These are phyloP conservation scores for Lutjanus argentimaculatus DNA, from an alignment of 2,797 vertebrate species.

Conservation along the genomic window DNA sequence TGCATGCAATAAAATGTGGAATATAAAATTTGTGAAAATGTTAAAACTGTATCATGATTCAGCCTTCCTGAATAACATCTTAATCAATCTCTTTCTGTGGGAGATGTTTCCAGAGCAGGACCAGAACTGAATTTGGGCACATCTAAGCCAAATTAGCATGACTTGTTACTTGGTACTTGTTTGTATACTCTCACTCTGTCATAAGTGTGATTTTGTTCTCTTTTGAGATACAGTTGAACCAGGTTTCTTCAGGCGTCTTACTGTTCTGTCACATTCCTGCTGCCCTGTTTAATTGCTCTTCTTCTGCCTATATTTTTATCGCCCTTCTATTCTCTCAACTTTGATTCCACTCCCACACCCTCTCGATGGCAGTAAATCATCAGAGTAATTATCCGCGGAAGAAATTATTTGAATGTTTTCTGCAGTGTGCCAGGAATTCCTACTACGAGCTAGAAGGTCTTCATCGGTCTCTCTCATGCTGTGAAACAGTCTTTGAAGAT, in stretches of 20 bases:
- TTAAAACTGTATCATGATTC: slow-evolving; percentile 9
- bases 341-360: slow-evolving; percentile 28
- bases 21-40: background rate
- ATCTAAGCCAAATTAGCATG: background rate
- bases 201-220: background rate
- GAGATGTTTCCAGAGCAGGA: slow-evolving; percentile 5
- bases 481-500: slow-evolving; percentile 43
- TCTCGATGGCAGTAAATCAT: slow-evolving; percentile 49
- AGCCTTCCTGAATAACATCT: slow-evolving; percentile 8
- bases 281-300: slow-evolving; percentile 29
- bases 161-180: background rate
- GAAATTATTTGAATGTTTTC: slow-evolving; percentile 47
- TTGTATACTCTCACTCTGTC: background rate
- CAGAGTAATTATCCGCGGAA: slow-evolving; percentile 49
- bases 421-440: slow-evolving; percentile 21
- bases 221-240: background rate
- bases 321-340: slow-evolving; percentile 37
- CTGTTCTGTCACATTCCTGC: slow-evolving; percentile 16
- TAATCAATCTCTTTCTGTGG: slow-evolving; percentile 6
- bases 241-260: slow-evolving; percentile 28
- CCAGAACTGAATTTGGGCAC: slow-evolving; percentile 14
- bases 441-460: background rate
- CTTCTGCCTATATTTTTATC: slow-evolving; percentile 30
- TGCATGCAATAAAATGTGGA: background rate
- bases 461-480: slow-evolving; percentile 24